Base-by-base conservation (phyloP, 1,140 invertebrate genomes). In the Pentalonia nigronervosa region DNA sequence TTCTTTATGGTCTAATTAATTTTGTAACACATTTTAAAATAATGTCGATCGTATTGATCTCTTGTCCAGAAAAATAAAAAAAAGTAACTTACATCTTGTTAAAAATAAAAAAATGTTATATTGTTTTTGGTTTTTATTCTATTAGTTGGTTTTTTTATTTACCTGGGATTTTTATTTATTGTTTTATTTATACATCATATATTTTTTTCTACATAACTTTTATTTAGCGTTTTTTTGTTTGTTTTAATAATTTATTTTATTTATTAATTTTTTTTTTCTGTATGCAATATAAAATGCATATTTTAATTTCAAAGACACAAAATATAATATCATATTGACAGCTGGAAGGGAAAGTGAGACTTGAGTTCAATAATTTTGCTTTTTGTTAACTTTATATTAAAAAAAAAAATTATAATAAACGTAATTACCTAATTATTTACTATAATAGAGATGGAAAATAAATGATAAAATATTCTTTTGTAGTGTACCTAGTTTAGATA, bases 291-390 rank as follows among this genome's bases (percentile, higher is more conserved):
- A 60, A 41, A 50, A 36, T 36, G 20, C 47, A 53, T 89, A 50
- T 45, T 45, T 67, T 67, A 45, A 45, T 48, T 91, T 91, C 45
- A 81, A 81, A 91, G 45, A 76, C 47, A 48, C 45, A 50, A 91
- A 91, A 76, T 45, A 91, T 81, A 91, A 91, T 91, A 91, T 81
- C 90, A 47, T 83, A 81, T 91, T 91, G 90, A 67, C 90, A 91
- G 67, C 90, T 83, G 67, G 90, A 91, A 93, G 91, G 67, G 34
- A 93, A 93, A 83, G 76, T 83, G 91, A 93, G 47, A 83, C 47
- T 84, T 93, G 91, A 93, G 67, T 93, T 91, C 91, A 93, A 93
- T 83, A 34, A 93, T 84, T 93, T 93, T 93, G 76, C 91, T 93
- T 93, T 92, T 93, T 84, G 76, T 93, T 93, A 50, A 93, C 76